Evolutionary conservation across 1,140 invertebrate species (phyloP).

Genomic region (Procambarus clarkii): DNA sequence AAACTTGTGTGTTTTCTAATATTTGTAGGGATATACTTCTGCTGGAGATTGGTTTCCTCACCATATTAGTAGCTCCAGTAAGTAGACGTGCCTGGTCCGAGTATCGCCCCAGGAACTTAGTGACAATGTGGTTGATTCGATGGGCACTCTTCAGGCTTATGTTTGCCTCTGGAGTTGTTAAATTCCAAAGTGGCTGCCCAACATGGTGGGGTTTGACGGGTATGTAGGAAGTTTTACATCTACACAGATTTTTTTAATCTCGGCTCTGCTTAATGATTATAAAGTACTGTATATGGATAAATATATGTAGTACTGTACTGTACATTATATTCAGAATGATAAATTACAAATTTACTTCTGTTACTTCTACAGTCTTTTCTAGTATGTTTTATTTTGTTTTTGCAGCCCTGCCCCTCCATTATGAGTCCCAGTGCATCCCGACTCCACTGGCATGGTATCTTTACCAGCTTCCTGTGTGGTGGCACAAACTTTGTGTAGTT

Average conservation of each 20-base stretch:
- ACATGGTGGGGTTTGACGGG: conserved; percentile 89
- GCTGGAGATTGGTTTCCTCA: conserved; percentile 86
- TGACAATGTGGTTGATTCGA: conserved; percentile 84
- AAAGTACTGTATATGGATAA: too few species aligned
- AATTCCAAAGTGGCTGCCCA: conserved; percentile 85
- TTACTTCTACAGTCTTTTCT: too few species aligned
- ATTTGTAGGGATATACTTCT: conserved; percentile 85
- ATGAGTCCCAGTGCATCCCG: conserved; percentile 86
- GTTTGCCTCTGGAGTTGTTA: conserved; percentile 86
- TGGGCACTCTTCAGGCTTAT: conserved; percentile 89
- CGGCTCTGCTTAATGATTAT: too few species aligned
- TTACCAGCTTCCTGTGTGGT: conserved; percentile 82
- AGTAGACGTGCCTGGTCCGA: conserved; percentile 74
- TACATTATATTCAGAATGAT: too few species aligned
- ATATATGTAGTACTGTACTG: too few species aligned
- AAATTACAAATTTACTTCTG: too few species aligned
- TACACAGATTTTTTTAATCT: too few species aligned
- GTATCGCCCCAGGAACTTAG: conserved; percentile 76
- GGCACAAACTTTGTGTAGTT: conserved; percentile 82
- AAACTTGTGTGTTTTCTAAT: not conserved
- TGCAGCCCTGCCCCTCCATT: conserved; percentile 84
- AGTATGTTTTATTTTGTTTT: not conserved
- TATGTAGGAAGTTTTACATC: conserved; percentile 80
- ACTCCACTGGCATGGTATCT: conserved; percentile 83
- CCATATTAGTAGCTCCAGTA: conserved; percentile 83